These are phyloP conservation scores for Cryptocephalus primarius DNA, from an alignment of 2,888 invertebrate species.

Conservation along the genomic window DNA sequence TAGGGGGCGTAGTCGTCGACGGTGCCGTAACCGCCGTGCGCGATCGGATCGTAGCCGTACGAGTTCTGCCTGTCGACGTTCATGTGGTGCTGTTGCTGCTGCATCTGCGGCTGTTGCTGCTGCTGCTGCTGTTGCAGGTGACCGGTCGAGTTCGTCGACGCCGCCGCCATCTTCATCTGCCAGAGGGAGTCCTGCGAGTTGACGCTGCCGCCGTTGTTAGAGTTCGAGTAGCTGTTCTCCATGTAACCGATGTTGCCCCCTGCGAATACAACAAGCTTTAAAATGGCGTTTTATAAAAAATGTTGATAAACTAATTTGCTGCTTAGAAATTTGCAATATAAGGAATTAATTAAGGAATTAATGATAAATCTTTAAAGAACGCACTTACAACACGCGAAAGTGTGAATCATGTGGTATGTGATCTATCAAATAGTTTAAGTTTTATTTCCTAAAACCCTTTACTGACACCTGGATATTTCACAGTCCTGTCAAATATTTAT, in stretches of 20 bases:
- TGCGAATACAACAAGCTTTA: conserved; percentile 27
- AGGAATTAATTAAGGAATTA: no score
- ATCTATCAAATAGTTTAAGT: no score
- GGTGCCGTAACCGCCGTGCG: conserved; percentile 73
- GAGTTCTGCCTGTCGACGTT: conserved; percentile 28
- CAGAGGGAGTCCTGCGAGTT: conserved; percentile 90
- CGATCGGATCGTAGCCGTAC: conserved; percentile 67
- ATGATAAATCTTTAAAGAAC: no score
- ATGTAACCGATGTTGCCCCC: conserved; percentile 84
- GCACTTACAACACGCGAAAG: no score
- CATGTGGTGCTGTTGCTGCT: conserved; percentile 34
- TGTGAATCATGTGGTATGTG: no score
- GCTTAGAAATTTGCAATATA: neutral
- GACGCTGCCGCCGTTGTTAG: conserved; percentile 90
- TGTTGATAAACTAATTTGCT: neutral
- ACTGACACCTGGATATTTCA: no score
- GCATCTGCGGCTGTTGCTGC: conserved; percentile 11
- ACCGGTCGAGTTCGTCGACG: conserved; percentile 55
- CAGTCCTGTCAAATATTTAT: no score
- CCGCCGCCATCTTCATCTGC: conserved; percentile 88
- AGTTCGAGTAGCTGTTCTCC: conserved; percentile 87
- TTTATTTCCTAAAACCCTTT: no score
- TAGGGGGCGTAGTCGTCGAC: conserved; percentile 79
- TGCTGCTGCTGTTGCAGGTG: conserved; percentile 40
- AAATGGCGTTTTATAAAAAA: neutral